Evolutionary conservation across 2,888 invertebrate species (phyloP).

Genomic region (Brenthis daphne): DNA sequence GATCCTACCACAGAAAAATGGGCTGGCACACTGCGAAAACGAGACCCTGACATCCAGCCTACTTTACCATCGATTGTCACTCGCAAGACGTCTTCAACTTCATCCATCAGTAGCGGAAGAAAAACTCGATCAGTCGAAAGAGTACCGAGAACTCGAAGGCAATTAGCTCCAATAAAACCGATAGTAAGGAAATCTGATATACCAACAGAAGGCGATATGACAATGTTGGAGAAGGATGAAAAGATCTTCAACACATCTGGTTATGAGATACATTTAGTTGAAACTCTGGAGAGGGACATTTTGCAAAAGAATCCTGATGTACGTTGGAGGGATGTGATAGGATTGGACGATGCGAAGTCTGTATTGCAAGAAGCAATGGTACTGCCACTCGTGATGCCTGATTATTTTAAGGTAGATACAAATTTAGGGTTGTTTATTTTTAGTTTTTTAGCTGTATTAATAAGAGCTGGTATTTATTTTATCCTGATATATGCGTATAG

Average conservation of each 20-base stretch:
- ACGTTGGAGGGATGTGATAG: constrained; percentile 90
- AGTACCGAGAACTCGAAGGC: constrained; percentile 56
- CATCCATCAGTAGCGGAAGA: constrained; percentile 63
- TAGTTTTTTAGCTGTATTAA: too few species aligned
- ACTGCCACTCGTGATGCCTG: constrained; percentile 92
- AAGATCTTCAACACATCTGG: constrained; percentile 86
- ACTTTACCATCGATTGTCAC: constrained; percentile 84
- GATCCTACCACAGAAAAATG: constrained; percentile 84
- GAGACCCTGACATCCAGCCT: constrained; percentile 85
- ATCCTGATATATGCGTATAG: too few species aligned
- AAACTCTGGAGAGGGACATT: constrained; percentile 92
- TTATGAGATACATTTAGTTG: constrained; percentile 89
- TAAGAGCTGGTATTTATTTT: too few species aligned
- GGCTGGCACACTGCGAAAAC: constrained; percentile 85
- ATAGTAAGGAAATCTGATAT: constrained; percentile 59
- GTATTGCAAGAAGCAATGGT: constrained; percentile 93
- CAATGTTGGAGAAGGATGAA: constrained; percentile 67
- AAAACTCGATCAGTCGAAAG: constrained; percentile 76
- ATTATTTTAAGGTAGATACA: constrained; percentile 88
- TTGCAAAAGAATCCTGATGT: constrained; percentile 91
- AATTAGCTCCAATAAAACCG: constrained; percentile 66
- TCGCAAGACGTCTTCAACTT: constrained; percentile 77
- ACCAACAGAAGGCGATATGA: constrained; percentile 66
- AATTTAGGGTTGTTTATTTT: neutral
- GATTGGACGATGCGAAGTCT: constrained; percentile 88